phyloP scores from a whole-genome alignment of 2,113 vertebrate species.

The Tinamus guttatus region DNA sequence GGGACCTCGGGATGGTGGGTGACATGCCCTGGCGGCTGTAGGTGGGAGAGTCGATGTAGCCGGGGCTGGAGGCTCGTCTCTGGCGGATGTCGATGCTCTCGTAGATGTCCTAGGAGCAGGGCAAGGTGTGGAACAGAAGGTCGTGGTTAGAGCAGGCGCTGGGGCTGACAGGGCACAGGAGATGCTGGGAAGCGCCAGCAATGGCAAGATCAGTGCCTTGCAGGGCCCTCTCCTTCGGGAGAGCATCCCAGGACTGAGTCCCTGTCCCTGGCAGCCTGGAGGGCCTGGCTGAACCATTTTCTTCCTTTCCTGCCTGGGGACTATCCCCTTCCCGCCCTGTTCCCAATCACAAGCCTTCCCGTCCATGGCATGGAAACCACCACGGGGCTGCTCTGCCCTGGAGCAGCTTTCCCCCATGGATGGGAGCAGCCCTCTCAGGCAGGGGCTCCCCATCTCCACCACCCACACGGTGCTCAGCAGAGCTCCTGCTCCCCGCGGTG shows the following conservation, averaged over 20 bases:
- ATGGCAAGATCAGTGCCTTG: background rate
- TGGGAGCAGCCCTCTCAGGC: background rate
- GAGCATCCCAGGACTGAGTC: accelerated
- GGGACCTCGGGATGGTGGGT: slow-evolving; percentile 91
- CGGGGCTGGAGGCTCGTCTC: slow-evolving; percentile 91
- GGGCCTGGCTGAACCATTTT: background rate
- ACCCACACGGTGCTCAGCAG: accelerated
- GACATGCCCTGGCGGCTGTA: slow-evolving; percentile 94
- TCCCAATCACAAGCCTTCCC: accelerated
- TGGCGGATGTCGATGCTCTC: slow-evolving; percentile 91
- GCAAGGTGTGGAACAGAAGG: background rate
- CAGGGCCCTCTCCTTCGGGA: background rate
- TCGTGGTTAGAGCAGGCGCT: background rate
- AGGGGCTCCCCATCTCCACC: background rate
- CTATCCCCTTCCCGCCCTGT: background rate
- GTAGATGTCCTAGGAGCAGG: slow-evolving; percentile 86
- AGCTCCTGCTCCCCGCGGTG: background rate
- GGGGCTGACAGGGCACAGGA: background rate
- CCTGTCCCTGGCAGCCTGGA: background rate
- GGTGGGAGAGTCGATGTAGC: slow-evolving; percentile 93
- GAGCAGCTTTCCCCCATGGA: background rate
- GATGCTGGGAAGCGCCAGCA: too few species aligned
- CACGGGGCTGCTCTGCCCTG: background rate
- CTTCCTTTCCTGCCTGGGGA: background rate
- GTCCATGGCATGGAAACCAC: accelerated